phyloP scores from a whole-genome alignment of 1,140 invertebrate species.

The Campoletis sonorensis region DNA sequence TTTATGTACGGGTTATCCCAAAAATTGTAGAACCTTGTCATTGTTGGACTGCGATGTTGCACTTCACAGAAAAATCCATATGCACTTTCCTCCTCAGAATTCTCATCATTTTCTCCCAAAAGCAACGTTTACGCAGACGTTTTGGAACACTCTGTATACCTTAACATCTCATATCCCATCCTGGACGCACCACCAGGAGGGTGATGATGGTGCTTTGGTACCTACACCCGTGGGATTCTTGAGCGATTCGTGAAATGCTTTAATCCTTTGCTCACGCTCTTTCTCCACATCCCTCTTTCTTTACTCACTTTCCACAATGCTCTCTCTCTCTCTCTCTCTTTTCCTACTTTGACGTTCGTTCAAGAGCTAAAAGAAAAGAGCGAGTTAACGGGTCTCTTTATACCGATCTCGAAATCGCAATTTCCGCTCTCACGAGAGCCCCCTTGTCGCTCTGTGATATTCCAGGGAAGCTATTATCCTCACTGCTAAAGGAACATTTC shows the following conservation, averaged over 20 bases:
- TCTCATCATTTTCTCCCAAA: background rate
- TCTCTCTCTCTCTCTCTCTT: no score
- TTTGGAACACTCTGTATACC: no score
- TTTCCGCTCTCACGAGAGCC: constrained; percentile 45
- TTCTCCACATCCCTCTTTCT: background rate
- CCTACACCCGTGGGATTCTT: constrained; percentile 24
- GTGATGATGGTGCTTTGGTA: constrained; percentile 36
- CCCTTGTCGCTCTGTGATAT: constrained; percentile 21
- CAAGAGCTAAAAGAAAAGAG: constrained; percentile 12
- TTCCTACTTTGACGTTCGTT: background rate
- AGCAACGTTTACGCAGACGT: background rate
- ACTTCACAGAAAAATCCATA: no score
- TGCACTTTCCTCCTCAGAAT: no score
- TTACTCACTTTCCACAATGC: background rate
- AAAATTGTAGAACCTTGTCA: background rate
- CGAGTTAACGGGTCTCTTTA: constrained; percentile 7
- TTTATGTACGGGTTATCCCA: background rate
- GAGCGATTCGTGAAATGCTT: constrained; percentile 36
- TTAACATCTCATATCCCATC: no score
- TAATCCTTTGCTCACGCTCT: background rate
- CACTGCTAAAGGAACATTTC: background rate
- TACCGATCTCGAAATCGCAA: constrained; percentile 49
- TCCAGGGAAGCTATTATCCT: background rate
- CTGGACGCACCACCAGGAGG: background rate
- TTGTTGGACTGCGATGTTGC: no score